phyloP scores from a whole-genome alignment of 2,797 vertebrate genomes.

The Channa striata region DNA sequence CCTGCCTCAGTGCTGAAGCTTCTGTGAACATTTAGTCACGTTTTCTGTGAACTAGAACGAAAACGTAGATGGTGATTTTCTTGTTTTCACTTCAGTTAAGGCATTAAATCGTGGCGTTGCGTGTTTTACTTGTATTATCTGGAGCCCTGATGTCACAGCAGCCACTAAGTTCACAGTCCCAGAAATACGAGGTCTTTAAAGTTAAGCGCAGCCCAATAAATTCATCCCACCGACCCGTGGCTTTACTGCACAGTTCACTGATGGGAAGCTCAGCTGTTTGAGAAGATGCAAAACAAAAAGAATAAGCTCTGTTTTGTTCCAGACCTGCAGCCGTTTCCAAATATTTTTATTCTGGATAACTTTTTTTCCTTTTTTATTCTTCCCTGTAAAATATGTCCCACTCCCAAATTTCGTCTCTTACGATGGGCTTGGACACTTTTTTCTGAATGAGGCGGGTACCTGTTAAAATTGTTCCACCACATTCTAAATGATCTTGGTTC shows the following conservation, averaged over 20 bases:
- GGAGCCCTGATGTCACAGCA: not conserved
- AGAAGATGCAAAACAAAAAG: not conserved
- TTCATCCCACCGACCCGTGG: not conserved
- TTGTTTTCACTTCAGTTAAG: not conserved
- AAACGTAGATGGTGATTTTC: not conserved
- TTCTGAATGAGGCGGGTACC: no score
- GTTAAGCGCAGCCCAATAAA: constrained; percentile 40
- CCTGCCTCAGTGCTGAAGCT: no score
- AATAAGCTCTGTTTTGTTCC: not conserved
- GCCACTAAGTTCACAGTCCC: not conserved
- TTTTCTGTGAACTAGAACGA: no score
- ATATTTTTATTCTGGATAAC: no score
- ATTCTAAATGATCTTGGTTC: no score
- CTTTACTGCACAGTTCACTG: not conserved
- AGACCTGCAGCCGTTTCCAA: no score
- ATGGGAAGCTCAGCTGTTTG: constrained; percentile 18
- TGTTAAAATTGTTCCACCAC: no score
- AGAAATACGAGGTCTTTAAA: constrained; percentile 1
- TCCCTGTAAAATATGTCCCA: no score
- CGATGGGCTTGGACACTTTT: no score
- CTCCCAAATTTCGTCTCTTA: no score
- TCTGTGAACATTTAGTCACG: not conserved
- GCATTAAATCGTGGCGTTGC: not conserved
- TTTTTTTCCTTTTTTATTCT: no score
- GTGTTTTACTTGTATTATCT: not conserved